Evolutionary conservation across 2,888 invertebrate species (phyloP).

Genomic region (Plagodis dolabraria): DNA sequence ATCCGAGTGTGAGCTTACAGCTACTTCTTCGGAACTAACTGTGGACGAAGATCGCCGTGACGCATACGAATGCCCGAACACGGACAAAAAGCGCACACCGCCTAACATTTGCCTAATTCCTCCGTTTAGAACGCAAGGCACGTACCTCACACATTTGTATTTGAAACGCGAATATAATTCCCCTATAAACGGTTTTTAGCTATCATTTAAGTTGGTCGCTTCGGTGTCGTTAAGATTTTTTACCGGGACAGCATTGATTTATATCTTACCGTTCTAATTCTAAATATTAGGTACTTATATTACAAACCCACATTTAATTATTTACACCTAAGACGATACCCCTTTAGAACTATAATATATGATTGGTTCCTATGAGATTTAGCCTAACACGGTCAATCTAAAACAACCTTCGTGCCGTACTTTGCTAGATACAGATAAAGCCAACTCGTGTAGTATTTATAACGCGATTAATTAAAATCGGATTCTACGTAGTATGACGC

Average conservation of each 20-base stretch:
- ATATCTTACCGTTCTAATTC: conserved; percentile 9
- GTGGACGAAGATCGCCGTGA: conserved; percentile 44
- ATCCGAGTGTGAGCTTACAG: conserved; percentile 54
- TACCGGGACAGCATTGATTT: not conserved
- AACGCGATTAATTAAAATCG: conserved; percentile 15
- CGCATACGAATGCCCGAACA: conserved; percentile 69
- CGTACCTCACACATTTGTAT: conserved; percentile 48
- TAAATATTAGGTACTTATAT: too few species aligned
- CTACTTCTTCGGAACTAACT: conserved; percentile 74
- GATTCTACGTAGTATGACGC: conserved; percentile 16
- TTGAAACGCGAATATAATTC: conserved; percentile 42
- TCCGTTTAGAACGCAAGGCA: conserved; percentile 51
- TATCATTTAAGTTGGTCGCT: conserved; percentile 30
- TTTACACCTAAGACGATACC: too few species aligned
- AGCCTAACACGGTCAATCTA: conserved; percentile 12
- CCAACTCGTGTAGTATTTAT: conserved; percentile 15
- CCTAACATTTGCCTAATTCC: conserved; percentile 57
- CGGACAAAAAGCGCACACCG: conserved; percentile 51
- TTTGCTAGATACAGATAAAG: conserved; percentile 3
- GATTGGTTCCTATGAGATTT: not conserved
- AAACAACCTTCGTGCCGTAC: conserved; percentile 4
- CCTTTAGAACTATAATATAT: too few species aligned
- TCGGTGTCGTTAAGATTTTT: conserved; percentile 8
- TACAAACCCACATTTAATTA: too few species aligned
- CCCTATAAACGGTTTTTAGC: conserved; percentile 37